phyloP scores from a whole-genome alignment of 2,113 vertebrate genomes.

The Phyllopteryx taeniolatus region DNA sequence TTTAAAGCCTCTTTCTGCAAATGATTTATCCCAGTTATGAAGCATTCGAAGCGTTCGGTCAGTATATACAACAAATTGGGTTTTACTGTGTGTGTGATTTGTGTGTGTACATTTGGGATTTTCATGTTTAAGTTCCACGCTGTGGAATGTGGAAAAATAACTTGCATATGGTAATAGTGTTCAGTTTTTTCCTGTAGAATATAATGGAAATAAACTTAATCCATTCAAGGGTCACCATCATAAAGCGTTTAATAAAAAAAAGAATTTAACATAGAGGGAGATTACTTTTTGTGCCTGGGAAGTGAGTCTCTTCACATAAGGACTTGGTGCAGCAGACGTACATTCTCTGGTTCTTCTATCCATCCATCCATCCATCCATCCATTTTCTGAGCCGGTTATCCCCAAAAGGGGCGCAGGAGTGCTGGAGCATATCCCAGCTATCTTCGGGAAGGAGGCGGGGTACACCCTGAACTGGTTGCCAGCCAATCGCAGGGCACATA shows the following conservation, averaged over 20 bases:
- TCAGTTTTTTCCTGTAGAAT: neutral
- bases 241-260: neutral
- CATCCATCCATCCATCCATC: too few relatives aligned
- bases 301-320: neutral
- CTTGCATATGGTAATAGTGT: neutral
- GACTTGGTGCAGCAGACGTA: too few relatives aligned
- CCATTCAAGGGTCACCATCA: neutral
- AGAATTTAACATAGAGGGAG: neutral
- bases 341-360: too few relatives aligned
- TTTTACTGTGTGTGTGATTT: slow-evolving; percentile 30
- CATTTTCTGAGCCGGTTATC: too few relatives aligned
- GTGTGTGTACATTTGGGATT: slow-evolving; percentile 2
- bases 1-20: slow-evolving; percentile 12
- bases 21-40: slow-evolving; percentile 20
- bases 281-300: neutral
- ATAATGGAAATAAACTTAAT: neutral
- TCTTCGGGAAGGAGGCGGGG: too few relatives aligned
- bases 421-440: too few relatives aligned
- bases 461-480: too few relatives aligned
- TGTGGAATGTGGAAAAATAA: neutral
- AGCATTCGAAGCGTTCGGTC: neutral
- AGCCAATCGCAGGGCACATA: too few relatives aligned
- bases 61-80: slow-evolving; percentile 4
- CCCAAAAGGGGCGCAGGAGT: too few relatives aligned
- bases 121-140: neutral